Base-by-base conservation (phyloP, 2,797 vertebrate genomes). In the Rhinichthys osculus region DNA sequence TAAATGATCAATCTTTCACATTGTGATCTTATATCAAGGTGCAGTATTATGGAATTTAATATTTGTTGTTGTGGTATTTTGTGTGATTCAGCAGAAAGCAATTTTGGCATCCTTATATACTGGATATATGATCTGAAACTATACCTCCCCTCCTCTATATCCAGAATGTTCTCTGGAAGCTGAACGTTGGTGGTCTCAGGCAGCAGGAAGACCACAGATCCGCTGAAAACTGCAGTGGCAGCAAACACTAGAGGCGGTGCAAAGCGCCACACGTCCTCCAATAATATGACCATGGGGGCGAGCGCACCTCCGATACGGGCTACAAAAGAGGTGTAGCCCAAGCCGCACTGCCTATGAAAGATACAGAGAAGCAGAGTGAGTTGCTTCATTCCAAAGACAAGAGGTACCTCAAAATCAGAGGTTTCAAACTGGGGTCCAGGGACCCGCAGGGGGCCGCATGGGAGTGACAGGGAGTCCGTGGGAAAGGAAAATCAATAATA, bases 321-420 rank as follows among this genome's bases (percentile, higher is more conserved):
- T 23, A 93, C 8, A 54, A 92, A 93, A 0, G 91, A 93, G 7
- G 91, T 92, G 91, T 91, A 95, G 30, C 94, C 94, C 3, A 94
- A 27, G 1, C 94, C 94, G 7, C 92, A 90, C 85, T 94, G 94
- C 82, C 93, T 95, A 89, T 9, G 8, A 27, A 57, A 52, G 27
- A 30, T 27, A 78, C 19, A 23, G 17, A 86, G 19, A 69, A 38
- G 47, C 21, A 38, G 7, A 33, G 35, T 13, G 13, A n/a, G 27
- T 71, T 71, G 13, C 11, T 54, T 44, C 11, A 72, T 42, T 13
- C 13, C 33, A 59, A 54, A 52, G n/a, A n/a, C 30, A 19, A 66
- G 27, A 11, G 23, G 16, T 64, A 40, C 35, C 8, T 19, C 44
- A 52, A 11, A 11, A n/a, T 11, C 0, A 59, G 57, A 9, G 57